Evolutionary conservation across 2,113 vertebrate genomes (phyloP).

Genomic region (Scatophagus argus): DNA sequence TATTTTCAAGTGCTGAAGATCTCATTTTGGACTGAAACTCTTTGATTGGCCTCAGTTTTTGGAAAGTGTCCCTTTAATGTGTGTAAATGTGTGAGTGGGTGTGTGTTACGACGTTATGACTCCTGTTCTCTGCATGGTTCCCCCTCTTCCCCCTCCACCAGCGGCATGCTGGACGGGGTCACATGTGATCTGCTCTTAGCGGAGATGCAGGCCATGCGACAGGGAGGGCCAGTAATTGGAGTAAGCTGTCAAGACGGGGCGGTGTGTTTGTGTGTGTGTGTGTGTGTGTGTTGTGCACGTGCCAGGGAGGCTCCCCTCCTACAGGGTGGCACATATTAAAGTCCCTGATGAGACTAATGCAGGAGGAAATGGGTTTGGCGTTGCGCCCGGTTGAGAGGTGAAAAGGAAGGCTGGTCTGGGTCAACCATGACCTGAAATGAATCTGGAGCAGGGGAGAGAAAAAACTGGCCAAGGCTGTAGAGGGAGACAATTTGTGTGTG

Average conservation of each 20-base stretch:
- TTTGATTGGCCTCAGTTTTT: slow-evolving; percentile 48
- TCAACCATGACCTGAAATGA: slow-evolving; percentile 20
- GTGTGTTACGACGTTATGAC: slow-evolving; percentile 34
- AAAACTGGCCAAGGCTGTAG: background rate
- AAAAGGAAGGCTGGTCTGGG: slow-evolving; percentile 33
- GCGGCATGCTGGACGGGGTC: slow-evolving; percentile 73
- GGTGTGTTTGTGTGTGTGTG: slow-evolving; percentile 43
- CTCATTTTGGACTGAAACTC: slow-evolving; percentile 46
- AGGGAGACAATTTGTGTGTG: background rate
- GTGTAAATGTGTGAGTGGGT: slow-evolving; percentile 20
- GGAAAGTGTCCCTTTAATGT: slow-evolving; percentile 16
- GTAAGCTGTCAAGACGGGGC: slow-evolving; percentile 80
- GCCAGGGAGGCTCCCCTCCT: slow-evolving; percentile 75
- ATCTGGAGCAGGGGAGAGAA: background rate
- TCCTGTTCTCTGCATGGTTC: slow-evolving; percentile 7
- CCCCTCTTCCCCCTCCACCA: slow-evolving; percentile 59
- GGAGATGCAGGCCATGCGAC: slow-evolving; percentile 74
- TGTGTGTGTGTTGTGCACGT: slow-evolving; percentile 49
- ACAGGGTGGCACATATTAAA: slow-evolving; percentile 76
- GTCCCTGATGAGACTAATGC: slow-evolving; percentile 83
- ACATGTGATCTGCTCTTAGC: slow-evolving; percentile 73
- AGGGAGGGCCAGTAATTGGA: slow-evolving; percentile 76
- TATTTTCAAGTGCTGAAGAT: slow-evolving; percentile 30
- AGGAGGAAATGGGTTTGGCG: slow-evolving; percentile 77
- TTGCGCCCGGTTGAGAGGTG: slow-evolving; percentile 55